Evolutionary conservation across 2,797 vertebrate genomes (phyloP), one percentile per base, ranked within the genome.

Genomic region (Carapus acus): DNA sequence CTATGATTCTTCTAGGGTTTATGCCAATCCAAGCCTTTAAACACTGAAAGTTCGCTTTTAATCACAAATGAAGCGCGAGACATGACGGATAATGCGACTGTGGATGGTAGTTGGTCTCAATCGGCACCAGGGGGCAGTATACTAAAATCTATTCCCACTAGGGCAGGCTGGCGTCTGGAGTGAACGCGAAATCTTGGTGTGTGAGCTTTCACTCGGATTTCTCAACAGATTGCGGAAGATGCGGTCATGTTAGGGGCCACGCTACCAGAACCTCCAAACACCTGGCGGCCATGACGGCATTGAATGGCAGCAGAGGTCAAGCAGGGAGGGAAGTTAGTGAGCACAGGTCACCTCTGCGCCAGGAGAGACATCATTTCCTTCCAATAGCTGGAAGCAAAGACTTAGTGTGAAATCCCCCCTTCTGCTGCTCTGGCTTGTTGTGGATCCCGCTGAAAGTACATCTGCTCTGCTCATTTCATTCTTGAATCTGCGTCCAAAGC

Each of bases 81-180:
- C n/a, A n/a, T n/a, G n/a, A 27, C 9, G 24, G 24, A 27, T 27
- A 9, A 27, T 5, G 24, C 24, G 9, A 27, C 9, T 11, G n/a
- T 3, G 14, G 34, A 36, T 27, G 4, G 34, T 7, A 36, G 5
- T 36, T 15, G 34, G 13, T 2, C 0, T 11, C 1, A 48, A 23
- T 57, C 2, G 22, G 59, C 80, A 79, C 50, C 49, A 78, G 83
- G 66, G 56, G 58, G 62, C 65, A 77, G 67, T 43, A 24, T 24
- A 2, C 8, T 14, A 21, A 58, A 27, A 45, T 19, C 9, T 20
- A 4, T 47, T 0, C 15, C 4, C 19, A n/a, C 18, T 11, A 6
- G 8, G 24, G 45, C 42, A 27, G 11, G 6, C 33, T 12, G 3
- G 11, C 12, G 29, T 53, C 37, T 19, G 2, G 6, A 7, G n/a